Percentiles rank a stretch among this genome's conserved stretches.
phyloP scores from a whole-genome alignment of 2,888 invertebrate genomes.

The Carpatolechia fugitivella region DNA sequence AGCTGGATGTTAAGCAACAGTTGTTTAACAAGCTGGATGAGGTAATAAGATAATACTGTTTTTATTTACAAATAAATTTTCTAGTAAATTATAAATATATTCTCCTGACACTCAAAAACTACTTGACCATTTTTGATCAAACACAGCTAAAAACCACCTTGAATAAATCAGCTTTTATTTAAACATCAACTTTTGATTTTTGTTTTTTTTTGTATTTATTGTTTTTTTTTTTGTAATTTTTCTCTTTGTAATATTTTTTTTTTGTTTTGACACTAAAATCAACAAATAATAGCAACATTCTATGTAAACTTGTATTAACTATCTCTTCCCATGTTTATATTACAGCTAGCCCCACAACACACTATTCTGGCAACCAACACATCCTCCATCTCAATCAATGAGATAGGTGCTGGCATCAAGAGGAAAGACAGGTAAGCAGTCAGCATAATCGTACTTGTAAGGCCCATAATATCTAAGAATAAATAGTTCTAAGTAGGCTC shows the following conservation, averaged over 20 bases:
- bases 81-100: no score
- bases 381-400: conserved; percentile 90
- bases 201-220: no score
- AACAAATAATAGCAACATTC: neutral
- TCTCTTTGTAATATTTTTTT: neutral
- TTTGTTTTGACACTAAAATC: neutral
- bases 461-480: no score
- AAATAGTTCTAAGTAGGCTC: no score
- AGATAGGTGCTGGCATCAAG: conserved; percentile 87
- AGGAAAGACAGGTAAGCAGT: conserved; percentile 80
- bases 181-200: no score
- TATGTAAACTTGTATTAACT: conserved; percentile 2
- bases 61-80: neutral
- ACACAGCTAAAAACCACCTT: no score
- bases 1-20: conserved; percentile 87
- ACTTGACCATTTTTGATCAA: no score
- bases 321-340: conserved; percentile 19
- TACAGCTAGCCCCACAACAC: conserved; percentile 82
- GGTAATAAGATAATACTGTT: conserved; percentile 55
- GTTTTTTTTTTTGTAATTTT: no score
- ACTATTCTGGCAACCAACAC: conserved; percentile 94
- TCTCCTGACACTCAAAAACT: no score
- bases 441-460: no score
- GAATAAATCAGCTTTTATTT: no score
- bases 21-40: conserved; percentile 86